A percentile compares a stretch with the other conserved stretches of the same genome.
Conservation (phyloP, 2,113 vertebrate species). For the Symphodus melops region DNA sequence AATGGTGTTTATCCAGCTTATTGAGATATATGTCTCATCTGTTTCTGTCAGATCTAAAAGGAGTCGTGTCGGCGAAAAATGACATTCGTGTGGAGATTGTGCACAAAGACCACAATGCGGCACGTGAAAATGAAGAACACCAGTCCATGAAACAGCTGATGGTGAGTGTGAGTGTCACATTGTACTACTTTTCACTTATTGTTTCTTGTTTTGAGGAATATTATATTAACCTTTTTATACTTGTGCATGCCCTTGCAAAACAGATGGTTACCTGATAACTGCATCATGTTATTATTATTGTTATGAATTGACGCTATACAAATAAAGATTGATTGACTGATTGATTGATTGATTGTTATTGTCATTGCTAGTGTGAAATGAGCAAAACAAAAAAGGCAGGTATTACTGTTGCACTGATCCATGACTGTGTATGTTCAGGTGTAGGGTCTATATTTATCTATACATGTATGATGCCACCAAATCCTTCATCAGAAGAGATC, state of each 20-base stretch:
- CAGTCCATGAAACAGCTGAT: conserved; percentile 96
- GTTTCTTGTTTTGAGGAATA: background rate
- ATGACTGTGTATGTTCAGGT: conserved; percentile 4
- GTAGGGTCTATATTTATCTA: conserved; percentile 68
- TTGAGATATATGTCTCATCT: conserved; percentile 51
- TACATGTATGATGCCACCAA: conserved; percentile 11
- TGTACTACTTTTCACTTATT: conserved; percentile 47
- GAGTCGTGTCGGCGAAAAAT: conserved; percentile 96
- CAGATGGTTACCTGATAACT: conserved; percentile 54
- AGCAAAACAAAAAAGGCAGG: conserved; percentile 39
- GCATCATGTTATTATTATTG: conserved; percentile 38
- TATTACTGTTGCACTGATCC: background rate
- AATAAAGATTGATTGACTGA: too few relatives aligned
- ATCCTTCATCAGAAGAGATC: conserved; percentile 36
- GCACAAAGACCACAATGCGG: conserved; percentile 94
- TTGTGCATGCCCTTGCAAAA: conserved; percentile 17
- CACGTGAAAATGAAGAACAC: conserved; percentile 92
- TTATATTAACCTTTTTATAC: background rate
- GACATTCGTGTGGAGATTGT: conserved; percentile 99
- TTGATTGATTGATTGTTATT: too few relatives aligned
- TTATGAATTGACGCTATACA: too few relatives aligned
- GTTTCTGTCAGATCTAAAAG: conserved; percentile 91
- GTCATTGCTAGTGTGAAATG: conserved; percentile 34
- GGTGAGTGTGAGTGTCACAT: conserved; percentile 88
- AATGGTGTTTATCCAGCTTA: conserved; percentile 43